These are phyloP conservation scores for Andricus curvator DNA, from an alignment of 2,888 invertebrate species.

Conservation along the genomic window DNA sequence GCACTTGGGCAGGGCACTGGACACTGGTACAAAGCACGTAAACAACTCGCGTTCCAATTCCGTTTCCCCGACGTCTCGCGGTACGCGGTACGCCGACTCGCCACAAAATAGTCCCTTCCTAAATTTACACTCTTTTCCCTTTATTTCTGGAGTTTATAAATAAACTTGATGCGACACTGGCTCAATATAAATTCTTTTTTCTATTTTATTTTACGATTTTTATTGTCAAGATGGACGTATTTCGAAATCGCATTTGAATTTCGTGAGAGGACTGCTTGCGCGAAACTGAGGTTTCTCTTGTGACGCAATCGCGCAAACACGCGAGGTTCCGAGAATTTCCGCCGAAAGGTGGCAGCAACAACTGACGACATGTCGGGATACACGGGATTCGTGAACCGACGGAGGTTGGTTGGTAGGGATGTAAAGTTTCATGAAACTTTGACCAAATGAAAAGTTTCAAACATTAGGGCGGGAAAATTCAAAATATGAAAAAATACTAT, in stretches of 20 bases:
- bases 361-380: too few species aligned
- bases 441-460: too few species aligned
- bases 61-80: constrained; percentile 42
- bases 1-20: constrained; percentile 50
- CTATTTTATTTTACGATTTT: not conserved
- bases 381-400: not conserved
- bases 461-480: too few species aligned
- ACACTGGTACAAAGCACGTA: constrained; percentile 6
- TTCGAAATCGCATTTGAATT: not conserved
- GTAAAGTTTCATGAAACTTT: too few species aligned
- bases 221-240: not conserved
- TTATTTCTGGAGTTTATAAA: not conserved
- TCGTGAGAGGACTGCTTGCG: constrained; percentile 43
- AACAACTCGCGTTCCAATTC: constrained; percentile 47
- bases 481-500: too few species aligned
- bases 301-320: constrained; percentile 31
- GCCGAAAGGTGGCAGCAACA: constrained; percentile 2
- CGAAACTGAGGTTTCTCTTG: constrained; percentile 41
- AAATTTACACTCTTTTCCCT: constrained; percentile 20
- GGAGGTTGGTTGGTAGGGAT: not conserved
- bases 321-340: not conserved
- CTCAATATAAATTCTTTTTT: not conserved
- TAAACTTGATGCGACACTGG: not conserved
- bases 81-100: constrained; percentile 20
- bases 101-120: constrained; percentile 20